Base-by-base conservation (phyloP, 1,140 invertebrate genomes). In the Drosophila asahinai region DNA sequence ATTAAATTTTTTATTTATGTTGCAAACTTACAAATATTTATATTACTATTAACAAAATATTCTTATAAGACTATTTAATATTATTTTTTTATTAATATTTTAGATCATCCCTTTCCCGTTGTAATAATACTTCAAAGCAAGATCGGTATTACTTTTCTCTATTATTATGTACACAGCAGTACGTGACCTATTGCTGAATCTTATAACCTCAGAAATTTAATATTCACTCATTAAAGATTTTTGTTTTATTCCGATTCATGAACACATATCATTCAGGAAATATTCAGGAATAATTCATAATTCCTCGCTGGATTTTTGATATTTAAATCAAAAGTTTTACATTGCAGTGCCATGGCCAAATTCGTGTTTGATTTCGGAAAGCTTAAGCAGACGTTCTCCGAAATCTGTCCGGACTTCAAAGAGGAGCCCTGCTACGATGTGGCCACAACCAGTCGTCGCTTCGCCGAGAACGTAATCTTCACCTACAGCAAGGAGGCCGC, bases 401-500 rank as follows among this genome's bases (percentile, higher is more conserved):
- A 80, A 38, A 67, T 86, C 14, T 86, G 83, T 27, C 83, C 83
- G 8, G 83, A 82, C 27, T 86, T 86, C 38, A 0, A 0, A 0
- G 30, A 17, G 22, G 83, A 86, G 15, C 76, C 71, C 12, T 49
- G 43, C 54, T 86, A 52, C 27, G 60, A 64, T 12, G 51, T 42
- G 14, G 47, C 75, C 19, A 82, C 83, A 2, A n/a, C 63, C 0
- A 82, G 83, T 60, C 79, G 80, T 4, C 76, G 80, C 5, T 86
- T 86, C 38, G 80, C 83, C 60, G 66, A 86, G 47, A 51, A 80
- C 2, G 61, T 86, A 3, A 80, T 86, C 19, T 86, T 86, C 12
- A 51, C 58, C 9, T 86, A 17, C 58, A 82, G 80, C 62, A 87
- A 78, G 25, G 57, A 83, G n/a, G 73, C 61, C 8, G 76, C 80